These are phyloP conservation scores for Gymnorhina tibicen DNA, from an alignment of 2,113 vertebrate genomes.

Conservation along the genomic window DNA sequence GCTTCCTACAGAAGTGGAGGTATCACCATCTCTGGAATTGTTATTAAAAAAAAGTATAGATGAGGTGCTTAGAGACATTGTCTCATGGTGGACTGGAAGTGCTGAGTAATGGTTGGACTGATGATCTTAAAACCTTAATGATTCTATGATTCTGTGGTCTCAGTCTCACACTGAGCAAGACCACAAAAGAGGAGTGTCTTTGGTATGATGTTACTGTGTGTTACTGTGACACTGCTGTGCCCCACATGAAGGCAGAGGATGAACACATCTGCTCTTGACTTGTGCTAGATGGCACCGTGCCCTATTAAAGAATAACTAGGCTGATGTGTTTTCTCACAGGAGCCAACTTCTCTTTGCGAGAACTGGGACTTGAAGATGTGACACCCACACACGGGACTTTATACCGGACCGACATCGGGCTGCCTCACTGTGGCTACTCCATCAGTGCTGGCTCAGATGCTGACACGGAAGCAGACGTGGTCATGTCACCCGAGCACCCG, in stretches of 20 bases:
- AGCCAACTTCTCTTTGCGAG: slow-evolving; percentile 87
- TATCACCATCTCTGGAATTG: fast-evolving
- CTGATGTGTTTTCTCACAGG: slow-evolving; percentile 66
- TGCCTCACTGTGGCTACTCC: slow-evolving; percentile 90
- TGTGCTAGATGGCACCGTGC: background rate
- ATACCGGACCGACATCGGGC: slow-evolving; percentile 84
- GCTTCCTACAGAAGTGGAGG: background rate
- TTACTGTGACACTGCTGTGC: background rate
- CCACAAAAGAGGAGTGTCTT: background rate
- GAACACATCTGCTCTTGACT: background rate
- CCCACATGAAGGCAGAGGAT: background rate
- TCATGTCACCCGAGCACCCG: slow-evolving; percentile 88
- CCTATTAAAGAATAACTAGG: background rate
- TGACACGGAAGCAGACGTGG: slow-evolving; percentile 87
- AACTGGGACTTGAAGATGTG: slow-evolving; percentile 87
- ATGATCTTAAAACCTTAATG: background rate
- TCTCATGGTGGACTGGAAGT: fast-evolving
- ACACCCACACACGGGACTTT: slow-evolving; percentile 82
- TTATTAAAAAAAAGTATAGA: background rate
- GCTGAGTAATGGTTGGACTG: background rate
- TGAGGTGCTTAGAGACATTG: background rate
- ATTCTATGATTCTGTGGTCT: background rate
- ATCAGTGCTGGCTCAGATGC: slow-evolving; percentile 87
- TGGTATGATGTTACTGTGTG: background rate
- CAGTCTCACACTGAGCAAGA: background rate